Evolutionary conservation across 2,113 vertebrate genomes (phyloP), one percentile per base, ranked within the genome.

Genomic region (Hyperoodon ampullatus): DNA sequence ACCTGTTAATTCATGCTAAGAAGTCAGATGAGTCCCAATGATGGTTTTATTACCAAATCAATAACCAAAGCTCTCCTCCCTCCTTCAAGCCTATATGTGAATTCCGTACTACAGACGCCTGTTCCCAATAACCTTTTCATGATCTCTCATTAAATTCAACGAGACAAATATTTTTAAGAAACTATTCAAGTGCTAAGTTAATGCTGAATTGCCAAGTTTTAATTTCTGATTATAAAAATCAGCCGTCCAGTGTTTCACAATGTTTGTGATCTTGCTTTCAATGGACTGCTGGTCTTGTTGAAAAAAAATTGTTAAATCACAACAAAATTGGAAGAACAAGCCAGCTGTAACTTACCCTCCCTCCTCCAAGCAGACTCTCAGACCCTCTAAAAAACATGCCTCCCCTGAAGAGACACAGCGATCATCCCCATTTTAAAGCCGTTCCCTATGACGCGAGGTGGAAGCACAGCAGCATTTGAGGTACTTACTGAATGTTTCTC

Each of bases 401-500:
- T 96, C 92, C 96, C 74, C 19, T 15, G 35, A 98, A 93, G 96
- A 98, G 89, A 95, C 98, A 47, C n/a, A 97, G 96, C 97, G 96
- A 97, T 94, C 96, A 90, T 44, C 98, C 94, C 97, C 71, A 86
- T 87, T 96, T 95, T 96, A 98, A 98, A 97, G 98, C 98, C 95
- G 96, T 96, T 98, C 96, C 80, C 97, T 75, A 2, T 93, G 98
- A 98, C 68, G 96, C 94, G 86, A 97, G 96, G 86, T 88, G 96
- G 78, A 97, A 98, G 98, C 98, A 98, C 97, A 97, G 96, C 98
- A 97, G 98, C 98, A 97, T 98, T 98, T 97, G 98, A 84, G 98
- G 98, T 99, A 99, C 99, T 99, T 99, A 99, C 99, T 98, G 99
- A 99, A 97, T 99, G 99, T 98, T 99, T 99, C 98, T 99, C 99